These are phyloP conservation scores for Parambassis ranga DNA, from an alignment of 2,797 vertebrate genomes.

Conservation along the genomic window DNA sequence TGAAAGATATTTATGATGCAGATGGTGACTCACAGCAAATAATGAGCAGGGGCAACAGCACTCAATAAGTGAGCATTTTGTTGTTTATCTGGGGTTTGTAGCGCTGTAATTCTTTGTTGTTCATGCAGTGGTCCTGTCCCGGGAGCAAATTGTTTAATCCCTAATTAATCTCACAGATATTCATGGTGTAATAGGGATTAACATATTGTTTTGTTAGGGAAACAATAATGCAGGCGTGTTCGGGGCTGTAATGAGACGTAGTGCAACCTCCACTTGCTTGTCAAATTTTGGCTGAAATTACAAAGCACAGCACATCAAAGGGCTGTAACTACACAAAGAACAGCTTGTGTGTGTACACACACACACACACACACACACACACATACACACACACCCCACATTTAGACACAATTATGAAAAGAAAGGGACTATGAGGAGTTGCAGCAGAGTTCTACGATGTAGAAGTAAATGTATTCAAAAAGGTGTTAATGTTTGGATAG, in stretches of 20 bases:
- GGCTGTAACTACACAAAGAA: slow-evolving; percentile 27
- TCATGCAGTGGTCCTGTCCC: slow-evolving; percentile 42
- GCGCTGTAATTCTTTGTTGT: slow-evolving; percentile 45
- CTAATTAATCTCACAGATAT: slow-evolving; percentile 70
- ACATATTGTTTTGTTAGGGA: slow-evolving; percentile 71
- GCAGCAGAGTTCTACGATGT: slow-evolving; percentile 21
- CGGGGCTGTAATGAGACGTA: slow-evolving; percentile 49
- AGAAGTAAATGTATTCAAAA: slow-evolving; percentile 42
- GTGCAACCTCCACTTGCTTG: slow-evolving; percentile 33
- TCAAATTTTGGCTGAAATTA: slow-evolving; percentile 70
- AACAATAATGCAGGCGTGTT: slow-evolving; percentile 65
- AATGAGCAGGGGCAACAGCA: slow-evolving; percentile 20
- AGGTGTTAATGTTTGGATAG: slow-evolving; percentile 60
- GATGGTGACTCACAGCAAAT: slow-evolving; percentile 50
- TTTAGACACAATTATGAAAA: slow-evolving; percentile 7
- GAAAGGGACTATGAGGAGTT: background rate
- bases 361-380: background rate
- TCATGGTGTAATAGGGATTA: slow-evolving; percentile 62
- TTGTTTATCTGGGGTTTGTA: slow-evolving; percentile 49
- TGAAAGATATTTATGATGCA: slow-evolving; percentile 45
- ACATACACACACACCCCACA: background rate
- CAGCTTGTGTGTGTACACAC: background rate
- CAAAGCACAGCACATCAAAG: slow-evolving; percentile 76
- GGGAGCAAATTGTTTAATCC: slow-evolving; percentile 63
- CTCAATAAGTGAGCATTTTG: slow-evolving; percentile 23